phyloP scores from a whole-genome alignment of 2,888 invertebrate genomes.

The Gryllus longicercus region DNA sequence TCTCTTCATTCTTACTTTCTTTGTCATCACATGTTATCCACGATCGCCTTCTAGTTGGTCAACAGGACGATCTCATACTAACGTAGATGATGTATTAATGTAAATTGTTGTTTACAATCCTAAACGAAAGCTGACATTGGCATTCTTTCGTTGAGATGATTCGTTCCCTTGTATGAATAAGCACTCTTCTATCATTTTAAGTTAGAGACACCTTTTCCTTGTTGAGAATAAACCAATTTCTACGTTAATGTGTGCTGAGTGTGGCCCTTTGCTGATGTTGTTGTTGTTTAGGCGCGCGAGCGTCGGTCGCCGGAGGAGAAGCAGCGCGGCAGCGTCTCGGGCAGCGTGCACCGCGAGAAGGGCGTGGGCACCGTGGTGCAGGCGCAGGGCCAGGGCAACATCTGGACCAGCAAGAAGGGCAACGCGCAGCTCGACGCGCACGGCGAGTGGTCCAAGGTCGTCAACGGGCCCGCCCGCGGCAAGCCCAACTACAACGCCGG shows the following conservation, averaged over 20 bases:
- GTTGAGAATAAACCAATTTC: no score
- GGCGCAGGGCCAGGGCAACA: slow-evolving; percentile 26
- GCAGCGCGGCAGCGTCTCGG: neutral
- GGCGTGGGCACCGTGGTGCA: slow-evolving; percentile 28
- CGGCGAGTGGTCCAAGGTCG: slow-evolving; percentile 26
- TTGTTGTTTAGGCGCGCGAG: neutral
- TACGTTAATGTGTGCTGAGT: no score
- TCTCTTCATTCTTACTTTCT: no score
- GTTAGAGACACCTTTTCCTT: no score
- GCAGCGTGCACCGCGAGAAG: slow-evolving; percentile 25
- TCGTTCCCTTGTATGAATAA: no score
- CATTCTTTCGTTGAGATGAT: no score
- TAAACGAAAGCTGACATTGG: no score
- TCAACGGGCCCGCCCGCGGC: slow-evolving; percentile 23
- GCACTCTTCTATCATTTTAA: accelerated
- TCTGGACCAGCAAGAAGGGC: slow-evolving; percentile 27
- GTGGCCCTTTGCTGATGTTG: neutral
- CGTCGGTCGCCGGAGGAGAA: neutral
- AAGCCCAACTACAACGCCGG: slow-evolving; percentile 23
- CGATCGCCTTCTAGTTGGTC: no score
- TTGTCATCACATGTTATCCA: no score
- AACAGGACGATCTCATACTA: no score
- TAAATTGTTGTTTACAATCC: no score
- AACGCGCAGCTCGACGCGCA: slow-evolving; percentile 28
- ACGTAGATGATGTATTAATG: no score